Evolutionary conservation across 2,113 vertebrate species (phyloP).

Genomic region (Oncorhynchus mykiss): DNA sequence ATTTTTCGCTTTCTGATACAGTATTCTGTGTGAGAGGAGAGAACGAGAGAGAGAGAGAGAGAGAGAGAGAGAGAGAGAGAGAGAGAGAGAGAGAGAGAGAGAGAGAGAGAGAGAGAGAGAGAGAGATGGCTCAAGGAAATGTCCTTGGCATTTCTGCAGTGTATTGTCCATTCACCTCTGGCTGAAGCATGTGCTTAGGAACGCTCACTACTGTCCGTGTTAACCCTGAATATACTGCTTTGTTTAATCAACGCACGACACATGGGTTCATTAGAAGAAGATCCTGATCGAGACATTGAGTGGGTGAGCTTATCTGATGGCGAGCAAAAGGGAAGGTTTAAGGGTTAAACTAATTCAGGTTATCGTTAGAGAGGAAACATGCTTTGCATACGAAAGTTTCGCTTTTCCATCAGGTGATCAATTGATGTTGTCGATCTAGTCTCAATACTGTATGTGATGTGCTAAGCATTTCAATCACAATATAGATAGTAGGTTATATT

Average conservation of each 20-base stretch:
- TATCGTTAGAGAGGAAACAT: slow-evolving; percentile 26
- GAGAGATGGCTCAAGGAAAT: background rate
- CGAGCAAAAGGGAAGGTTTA: slow-evolving; percentile 23
- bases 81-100: background rate
- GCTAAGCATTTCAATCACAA: background rate
- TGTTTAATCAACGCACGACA: slow-evolving; percentile 16
- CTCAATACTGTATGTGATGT: too few relatives aligned
- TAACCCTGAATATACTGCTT: slow-evolving; percentile 19
- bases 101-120: background rate
- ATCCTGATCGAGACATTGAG: slow-evolving; percentile 33
- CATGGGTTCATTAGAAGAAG: slow-evolving; percentile 36
- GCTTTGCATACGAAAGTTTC: slow-evolving; percentile 37
- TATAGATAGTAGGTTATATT: background rate
- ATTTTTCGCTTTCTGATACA: too few relatives aligned
- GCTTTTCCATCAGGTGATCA: slow-evolving; percentile 37
- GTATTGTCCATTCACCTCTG: slow-evolving; percentile 19
- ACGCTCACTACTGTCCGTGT: slow-evolving; percentile 21
- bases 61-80: background rate
- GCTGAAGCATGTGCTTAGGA: background rate
- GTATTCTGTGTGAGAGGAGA: background rate
- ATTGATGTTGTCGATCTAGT: slow-evolving; percentile 30
- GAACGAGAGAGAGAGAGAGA: background rate
- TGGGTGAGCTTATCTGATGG: slow-evolving; percentile 44
- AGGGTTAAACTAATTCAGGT: slow-evolving; percentile 35
- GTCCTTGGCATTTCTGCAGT: slow-evolving; percentile 23